Evolutionary conservation across 1,140 invertebrate species (phyloP).

Genomic region (Hormaphis cornu): DNA sequence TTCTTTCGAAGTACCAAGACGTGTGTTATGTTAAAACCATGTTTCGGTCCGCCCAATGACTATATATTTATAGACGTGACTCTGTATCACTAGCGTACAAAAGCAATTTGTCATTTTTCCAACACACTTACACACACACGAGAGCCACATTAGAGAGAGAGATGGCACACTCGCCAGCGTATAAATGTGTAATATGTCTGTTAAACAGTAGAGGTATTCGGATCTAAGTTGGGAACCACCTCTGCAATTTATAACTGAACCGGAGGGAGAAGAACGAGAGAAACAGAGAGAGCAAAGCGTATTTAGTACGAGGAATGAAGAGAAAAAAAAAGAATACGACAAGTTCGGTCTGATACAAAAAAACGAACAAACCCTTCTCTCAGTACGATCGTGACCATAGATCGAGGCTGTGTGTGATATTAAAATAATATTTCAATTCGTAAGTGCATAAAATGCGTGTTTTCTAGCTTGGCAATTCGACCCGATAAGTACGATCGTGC

Average conservation of each 20-base stretch:
- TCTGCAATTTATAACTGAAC: slow-evolving; percentile 34
- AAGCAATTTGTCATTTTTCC: slow-evolving; percentile 37
- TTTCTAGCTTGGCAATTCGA: no score
- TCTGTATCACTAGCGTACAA: slow-evolving; percentile 36
- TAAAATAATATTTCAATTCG: no score
- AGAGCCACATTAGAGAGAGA: background rate
- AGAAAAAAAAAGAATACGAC: background rate
- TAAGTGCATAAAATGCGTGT: no score
- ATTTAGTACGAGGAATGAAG: background rate
- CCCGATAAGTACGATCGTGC: no score
- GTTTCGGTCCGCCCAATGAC: background rate
- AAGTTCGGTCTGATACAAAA: background rate
- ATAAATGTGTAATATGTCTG: background rate
- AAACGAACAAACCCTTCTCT: background rate
- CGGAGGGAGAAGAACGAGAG: background rate
- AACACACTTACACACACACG: background rate
- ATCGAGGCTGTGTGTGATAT: background rate
- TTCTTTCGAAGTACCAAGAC: no score
- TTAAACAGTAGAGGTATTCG: slow-evolving; percentile 9
- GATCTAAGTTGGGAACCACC: slow-evolving; percentile 38
- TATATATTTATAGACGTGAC: slow-evolving; percentile 34
- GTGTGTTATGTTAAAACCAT: no score
- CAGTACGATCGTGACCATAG: slow-evolving; percentile 8
- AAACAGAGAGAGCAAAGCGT: slow-evolving; percentile 8
- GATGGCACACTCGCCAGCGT: background rate